Percentiles rank a stretch among this genome's conserved stretches.
Conservation (phyloP, 1,140 invertebrate species). For the Caenorhabditis tropicalis region DNA sequence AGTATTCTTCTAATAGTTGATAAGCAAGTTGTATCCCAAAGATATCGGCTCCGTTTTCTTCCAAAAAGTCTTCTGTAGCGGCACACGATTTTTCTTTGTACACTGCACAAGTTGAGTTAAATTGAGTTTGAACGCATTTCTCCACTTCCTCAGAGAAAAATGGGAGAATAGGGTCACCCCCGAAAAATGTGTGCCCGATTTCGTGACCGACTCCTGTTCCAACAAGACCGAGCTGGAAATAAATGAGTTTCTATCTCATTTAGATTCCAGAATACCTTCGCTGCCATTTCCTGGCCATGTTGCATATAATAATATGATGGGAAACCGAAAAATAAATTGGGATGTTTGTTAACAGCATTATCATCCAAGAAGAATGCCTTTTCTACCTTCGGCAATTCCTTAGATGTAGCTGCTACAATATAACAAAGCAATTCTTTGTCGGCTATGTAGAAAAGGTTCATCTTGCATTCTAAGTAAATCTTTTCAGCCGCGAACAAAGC, state of each 20-base stretch:
- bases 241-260: background rate
- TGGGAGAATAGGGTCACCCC: background rate
- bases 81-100: background rate
- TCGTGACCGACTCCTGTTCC: background rate
- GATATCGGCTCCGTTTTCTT: slow-evolving; percentile 15
- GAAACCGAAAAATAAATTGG: no score
- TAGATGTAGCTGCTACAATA: background rate
- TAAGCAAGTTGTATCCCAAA: background rate
- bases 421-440: background rate
- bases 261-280: no score
- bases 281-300: no score
- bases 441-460: background rate
- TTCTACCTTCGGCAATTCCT: no score
- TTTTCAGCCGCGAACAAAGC: background rate
- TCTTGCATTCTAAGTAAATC: background rate
- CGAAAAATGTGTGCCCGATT: background rate
- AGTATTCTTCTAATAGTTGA: background rate
- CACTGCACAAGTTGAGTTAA: background rate
- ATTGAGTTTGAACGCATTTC: slow-evolving; percentile 5
- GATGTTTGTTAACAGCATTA: no score
- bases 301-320: no score
- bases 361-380: no score
- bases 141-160: background rate
- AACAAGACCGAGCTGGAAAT: background rate
- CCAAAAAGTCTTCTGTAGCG: background rate